These are phyloP conservation scores for Apostichopus californicus DNA, from an alignment of 35 echinoderm and acorn worm genomes.

Conservation along the genomic window DNA sequence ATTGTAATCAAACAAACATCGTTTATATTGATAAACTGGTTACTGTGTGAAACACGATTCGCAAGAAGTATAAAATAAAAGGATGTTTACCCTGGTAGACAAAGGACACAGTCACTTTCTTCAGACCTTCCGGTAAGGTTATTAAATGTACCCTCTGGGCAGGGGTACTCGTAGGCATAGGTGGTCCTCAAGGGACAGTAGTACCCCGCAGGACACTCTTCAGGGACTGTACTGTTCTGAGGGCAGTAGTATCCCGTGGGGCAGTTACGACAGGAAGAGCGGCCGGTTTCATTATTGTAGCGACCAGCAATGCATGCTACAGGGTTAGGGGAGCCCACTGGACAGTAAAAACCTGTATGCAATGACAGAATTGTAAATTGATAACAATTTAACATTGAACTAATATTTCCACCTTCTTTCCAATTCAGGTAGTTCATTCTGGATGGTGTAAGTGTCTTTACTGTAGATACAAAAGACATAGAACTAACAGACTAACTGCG, in stretches of 20 bases:
- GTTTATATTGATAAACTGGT: too few species aligned
- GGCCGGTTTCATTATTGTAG: constrained; percentile 89
- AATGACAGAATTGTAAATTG: neutral
- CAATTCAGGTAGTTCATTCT: too few species aligned
- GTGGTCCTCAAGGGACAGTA: constrained; percentile 78
- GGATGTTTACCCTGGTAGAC: constrained; percentile 77
- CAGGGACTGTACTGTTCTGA: constrained; percentile 80
- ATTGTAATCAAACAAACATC: too few species aligned
- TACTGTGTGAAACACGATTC: too few species aligned
- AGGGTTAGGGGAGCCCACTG: constrained; percentile 62
- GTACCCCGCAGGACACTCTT: constrained; percentile 82
- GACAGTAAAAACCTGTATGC: constrained; percentile 71
- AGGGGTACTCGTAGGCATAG: constrained; percentile 76
- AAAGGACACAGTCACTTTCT: constrained; percentile 72
- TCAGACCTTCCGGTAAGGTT: constrained; percentile 74
- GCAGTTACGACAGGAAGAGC: constrained; percentile 65
- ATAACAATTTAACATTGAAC: neutral
- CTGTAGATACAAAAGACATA: too few species aligned
- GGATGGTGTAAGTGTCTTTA: too few species aligned
- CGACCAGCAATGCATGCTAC: constrained; percentile 67
- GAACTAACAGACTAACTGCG: too few species aligned
- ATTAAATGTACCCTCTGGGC: constrained; percentile 87
- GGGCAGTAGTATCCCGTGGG: constrained; percentile 89
- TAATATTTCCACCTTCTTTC: too few species aligned
- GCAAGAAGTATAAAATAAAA: too few species aligned